phyloP scores from a whole-genome alignment of 2,888 invertebrate genomes.

The Andrena haemorrhoa region DNA sequence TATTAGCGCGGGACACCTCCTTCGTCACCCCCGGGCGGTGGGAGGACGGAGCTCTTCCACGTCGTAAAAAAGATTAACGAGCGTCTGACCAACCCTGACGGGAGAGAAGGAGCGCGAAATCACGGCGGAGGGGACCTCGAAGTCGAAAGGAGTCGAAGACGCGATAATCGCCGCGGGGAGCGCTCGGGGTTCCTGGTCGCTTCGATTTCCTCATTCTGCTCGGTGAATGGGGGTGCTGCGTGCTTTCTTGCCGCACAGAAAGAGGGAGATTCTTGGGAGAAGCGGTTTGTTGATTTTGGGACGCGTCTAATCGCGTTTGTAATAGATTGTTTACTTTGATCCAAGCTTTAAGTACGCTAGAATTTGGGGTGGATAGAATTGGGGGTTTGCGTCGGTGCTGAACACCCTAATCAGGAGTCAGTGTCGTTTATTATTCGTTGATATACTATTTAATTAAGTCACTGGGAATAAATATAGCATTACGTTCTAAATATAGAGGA shows the following conservation, averaged over 20 bases:
- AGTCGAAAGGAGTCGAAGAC: slow-evolving; percentile 33
- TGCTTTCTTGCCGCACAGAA: background rate
- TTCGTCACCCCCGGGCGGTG: slow-evolving; percentile 75
- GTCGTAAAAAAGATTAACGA: slow-evolving; percentile 84
- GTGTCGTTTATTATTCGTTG: no score
- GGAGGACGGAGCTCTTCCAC: slow-evolving; percentile 74
- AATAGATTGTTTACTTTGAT: no score
- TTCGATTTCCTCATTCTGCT: slow-evolving; percentile 8
- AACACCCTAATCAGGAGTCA: no score
- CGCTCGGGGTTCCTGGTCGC: background rate
- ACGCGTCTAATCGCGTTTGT: no score
- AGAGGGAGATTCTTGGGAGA: background rate
- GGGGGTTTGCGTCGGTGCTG: no score
- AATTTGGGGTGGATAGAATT: no score
- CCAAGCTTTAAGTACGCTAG: no score
- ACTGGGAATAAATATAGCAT: no score
- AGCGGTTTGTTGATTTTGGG: background rate
- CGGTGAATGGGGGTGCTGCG: background rate
- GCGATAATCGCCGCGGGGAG: slow-evolving; percentile 22
- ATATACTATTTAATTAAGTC: no score
- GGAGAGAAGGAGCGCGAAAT: slow-evolving; percentile 51
- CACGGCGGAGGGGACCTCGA: slow-evolving; percentile 52
- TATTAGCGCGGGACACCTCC: slow-evolving; percentile 83
- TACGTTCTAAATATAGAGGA: no score
- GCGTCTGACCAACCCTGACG: slow-evolving; percentile 69